phyloP scores from a whole-genome alignment of 2,888 invertebrate genomes.

The Helleia helle region DNA sequence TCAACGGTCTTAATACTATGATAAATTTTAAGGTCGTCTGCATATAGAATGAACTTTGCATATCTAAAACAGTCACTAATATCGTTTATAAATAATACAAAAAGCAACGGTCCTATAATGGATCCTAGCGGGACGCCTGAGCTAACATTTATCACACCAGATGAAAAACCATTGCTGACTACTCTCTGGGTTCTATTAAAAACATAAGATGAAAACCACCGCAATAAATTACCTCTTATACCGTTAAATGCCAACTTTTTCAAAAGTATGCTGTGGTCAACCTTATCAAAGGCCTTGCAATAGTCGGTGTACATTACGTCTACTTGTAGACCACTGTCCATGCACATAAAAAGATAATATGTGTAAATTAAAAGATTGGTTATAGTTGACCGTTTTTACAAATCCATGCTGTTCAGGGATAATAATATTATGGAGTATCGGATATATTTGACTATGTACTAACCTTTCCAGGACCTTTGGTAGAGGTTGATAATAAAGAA shows the following conservation, averaged over 20 bases:
- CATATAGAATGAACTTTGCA: too few species aligned
- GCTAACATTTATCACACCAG: neutral
- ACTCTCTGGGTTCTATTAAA: conserved; percentile 10
- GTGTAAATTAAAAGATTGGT: conserved; percentile 17
- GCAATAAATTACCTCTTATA: conserved; percentile 8
- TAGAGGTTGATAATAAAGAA: conserved; percentile 16
- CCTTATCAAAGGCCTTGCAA: conserved; percentile 11
- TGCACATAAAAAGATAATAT: conserved; percentile 13
- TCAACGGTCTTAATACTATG: too few species aligned
- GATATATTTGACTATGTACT: conserved; percentile 17
- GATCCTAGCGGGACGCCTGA: too few species aligned
- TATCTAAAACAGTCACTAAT: too few species aligned
- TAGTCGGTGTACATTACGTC: conserved; percentile 16
- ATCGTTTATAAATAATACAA: too few species aligned
- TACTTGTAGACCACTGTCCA: conserved; percentile 15
- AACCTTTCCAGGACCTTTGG: conserved; percentile 19
- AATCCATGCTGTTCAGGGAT: conserved; percentile 21
- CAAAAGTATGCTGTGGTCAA: conserved; percentile 11
- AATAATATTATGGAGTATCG: conserved; percentile 14
- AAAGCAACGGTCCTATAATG: too few species aligned
- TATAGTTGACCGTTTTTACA: conserved; percentile 18
- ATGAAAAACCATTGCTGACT: conserved; percentile 8
- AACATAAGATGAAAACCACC: conserved; percentile 11
- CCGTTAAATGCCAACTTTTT: conserved; percentile 13
- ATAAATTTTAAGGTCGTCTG: too few species aligned